A percentile compares a stretch with the other conserved stretches of the same genome.
Evolutionary conservation across 2,888 invertebrate genomes (phyloP).

Genomic region (Alitta virens): DNA sequence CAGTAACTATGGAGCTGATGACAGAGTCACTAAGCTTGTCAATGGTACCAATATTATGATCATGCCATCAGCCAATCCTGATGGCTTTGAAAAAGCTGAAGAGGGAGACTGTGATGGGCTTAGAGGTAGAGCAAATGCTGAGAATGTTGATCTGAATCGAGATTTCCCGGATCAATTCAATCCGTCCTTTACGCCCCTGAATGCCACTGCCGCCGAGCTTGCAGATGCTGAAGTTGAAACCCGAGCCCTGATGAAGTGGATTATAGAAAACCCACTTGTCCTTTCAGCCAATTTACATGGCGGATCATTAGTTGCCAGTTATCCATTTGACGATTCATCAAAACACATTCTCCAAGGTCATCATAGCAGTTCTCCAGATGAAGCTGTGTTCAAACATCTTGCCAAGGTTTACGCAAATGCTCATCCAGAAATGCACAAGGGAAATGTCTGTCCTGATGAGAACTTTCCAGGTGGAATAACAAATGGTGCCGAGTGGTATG

Average conservation of each 20-base stretch:
- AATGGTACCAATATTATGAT: conserved; percentile 85
- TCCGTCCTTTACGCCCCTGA: neutral
- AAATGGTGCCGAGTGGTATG: conserved; percentile 95
- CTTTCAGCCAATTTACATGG: conserved; percentile 81
- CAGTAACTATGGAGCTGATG: conserved; percentile 71
- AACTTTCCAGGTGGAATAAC: conserved; percentile 73
- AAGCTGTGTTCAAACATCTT: conserved; percentile 76
- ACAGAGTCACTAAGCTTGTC: conserved; percentile 75
- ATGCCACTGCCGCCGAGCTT: neutral
- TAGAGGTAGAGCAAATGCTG: conserved; percentile 74
- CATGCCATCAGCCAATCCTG: conserved; percentile 97
- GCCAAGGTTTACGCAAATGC: conserved; percentile 76
- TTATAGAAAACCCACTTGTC: conserved; percentile 72
- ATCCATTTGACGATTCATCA: conserved; percentile 79
- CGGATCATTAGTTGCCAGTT: conserved; percentile 88
- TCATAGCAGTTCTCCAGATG: conserved; percentile 67
- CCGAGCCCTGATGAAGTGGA: conserved; percentile 45
- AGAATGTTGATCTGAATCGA: conserved; percentile 77
- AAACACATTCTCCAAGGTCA: conserved; percentile 54
- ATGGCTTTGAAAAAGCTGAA: conserved; percentile 84
- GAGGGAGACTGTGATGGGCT: conserved; percentile 67
- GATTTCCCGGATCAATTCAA: conserved; percentile 78
- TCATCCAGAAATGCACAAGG: conserved; percentile 74
- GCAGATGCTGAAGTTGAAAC: conserved; percentile 58
- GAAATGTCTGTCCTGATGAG: conserved; percentile 65